phyloP scores from a whole-genome alignment of 2,888 invertebrate species.

The Ormyrus thymus region DNA sequence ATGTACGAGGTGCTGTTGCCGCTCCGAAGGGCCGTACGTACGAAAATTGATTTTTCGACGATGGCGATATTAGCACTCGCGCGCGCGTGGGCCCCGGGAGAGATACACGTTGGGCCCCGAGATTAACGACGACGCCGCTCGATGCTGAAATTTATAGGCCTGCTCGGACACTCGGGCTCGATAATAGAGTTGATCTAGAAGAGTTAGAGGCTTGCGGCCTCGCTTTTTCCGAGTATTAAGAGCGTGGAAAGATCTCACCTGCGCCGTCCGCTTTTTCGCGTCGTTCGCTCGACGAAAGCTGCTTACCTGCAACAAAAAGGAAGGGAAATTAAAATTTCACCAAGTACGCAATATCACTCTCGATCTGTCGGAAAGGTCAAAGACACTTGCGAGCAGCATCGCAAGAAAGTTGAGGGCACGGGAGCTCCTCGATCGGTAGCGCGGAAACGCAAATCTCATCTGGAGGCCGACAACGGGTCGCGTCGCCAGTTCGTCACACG shows the following conservation, averaged over 20 bases:
- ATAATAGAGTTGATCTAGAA: conserved; percentile 32
- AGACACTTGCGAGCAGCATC: background rate
- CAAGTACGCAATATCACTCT: background rate
- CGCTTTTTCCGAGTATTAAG: too few relatives aligned
- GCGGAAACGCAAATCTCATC: too few relatives aligned
- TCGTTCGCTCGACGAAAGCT: background rate
- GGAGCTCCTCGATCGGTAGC: background rate
- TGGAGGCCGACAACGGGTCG: background rate
- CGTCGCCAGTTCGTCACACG: background rate
- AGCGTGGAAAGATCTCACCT: conserved; percentile 40
- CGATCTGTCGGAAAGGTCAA: background rate
- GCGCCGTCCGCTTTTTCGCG: background rate
- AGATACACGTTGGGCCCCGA: background rate
- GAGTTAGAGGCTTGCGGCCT: background rate
- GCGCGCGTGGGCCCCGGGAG: background rate
- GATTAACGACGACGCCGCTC: conserved; percentile 39
- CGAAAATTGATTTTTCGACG: conserved; percentile 53
- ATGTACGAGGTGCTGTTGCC: conserved; percentile 53
- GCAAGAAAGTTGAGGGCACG: conserved; percentile 20
- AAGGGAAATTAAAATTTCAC: conserved; percentile 1
- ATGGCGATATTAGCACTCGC: background rate
- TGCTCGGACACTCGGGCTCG: conserved; percentile 26
- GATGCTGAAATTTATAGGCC: conserved; percentile 44
- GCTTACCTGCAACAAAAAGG: conserved; percentile 50
- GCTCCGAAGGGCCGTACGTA: conserved; percentile 18